These are phyloP conservation scores for Erynnis tages DNA, from an alignment of 2,888 invertebrate species.

Conservation along the genomic window DNA sequence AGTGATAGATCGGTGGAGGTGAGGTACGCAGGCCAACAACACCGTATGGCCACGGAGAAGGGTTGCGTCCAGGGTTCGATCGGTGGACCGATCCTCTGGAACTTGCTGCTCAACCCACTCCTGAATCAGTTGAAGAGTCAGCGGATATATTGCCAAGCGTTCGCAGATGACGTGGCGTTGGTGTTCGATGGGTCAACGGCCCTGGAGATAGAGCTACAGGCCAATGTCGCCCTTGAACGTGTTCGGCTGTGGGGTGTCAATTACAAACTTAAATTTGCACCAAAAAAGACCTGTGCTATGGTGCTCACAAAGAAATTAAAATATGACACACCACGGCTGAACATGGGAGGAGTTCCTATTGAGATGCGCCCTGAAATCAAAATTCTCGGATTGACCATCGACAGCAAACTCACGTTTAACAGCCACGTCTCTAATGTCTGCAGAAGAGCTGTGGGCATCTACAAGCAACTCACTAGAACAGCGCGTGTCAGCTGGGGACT, in stretches of 20 bases:
- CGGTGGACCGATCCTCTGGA: not conserved
- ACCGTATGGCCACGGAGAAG: not conserved
- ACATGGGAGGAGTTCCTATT: not conserved
- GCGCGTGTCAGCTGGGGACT: not conserved
- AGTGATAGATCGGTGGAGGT: not conserved
- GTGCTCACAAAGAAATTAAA: not conserved
- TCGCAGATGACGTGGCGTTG: no score
- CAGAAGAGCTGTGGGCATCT: not conserved
- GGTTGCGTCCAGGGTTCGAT: conserved; percentile 1
- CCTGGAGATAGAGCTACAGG: not conserved
- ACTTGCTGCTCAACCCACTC: not conserved
- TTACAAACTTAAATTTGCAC: no score
- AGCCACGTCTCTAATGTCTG: no score
- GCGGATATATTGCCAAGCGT: no score
- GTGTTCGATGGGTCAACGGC: not conserved
- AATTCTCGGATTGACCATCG: not conserved
- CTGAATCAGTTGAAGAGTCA: no score
- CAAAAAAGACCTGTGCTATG: not conserved
- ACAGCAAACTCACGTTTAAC: not conserved
- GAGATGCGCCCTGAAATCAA: not conserved
- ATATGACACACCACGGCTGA: not conserved
- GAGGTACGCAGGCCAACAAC: not conserved
- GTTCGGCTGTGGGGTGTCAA: conserved; percentile 2
- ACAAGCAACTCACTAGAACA: not conserved
- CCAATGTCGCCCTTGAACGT: not conserved